Evolutionary conservation across 2,113 vertebrate species (phyloP), one percentile per base, ranked within the genome.

Genomic region (Chaetodon auriga): DNA sequence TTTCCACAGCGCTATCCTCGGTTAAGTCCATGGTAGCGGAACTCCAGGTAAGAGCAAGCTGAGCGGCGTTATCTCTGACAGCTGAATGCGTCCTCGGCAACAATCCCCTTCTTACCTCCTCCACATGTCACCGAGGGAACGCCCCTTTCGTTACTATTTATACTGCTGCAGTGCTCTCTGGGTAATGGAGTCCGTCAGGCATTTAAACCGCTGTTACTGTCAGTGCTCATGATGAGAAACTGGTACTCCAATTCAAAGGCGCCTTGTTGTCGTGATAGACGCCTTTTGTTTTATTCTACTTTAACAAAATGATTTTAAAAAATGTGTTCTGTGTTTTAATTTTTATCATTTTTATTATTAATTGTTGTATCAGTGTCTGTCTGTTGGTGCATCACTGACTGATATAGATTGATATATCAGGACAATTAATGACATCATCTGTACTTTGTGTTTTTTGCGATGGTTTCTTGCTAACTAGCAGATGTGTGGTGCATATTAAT

Each of bases 1-100:
- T 84, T 87, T 93, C 94, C 93, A 84, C 87, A 60, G 90, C 62
- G 68, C 89, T 88, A 74, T 91, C 89, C 88, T 86, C 78, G 80
- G 89, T 84, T 95, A 95, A 96, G 89, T 95, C 95, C 95, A 95
- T 96, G 90, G 79, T 84, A 76, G 61, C 65, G 85, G 90, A 90
- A 86, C 60, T 92, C 93, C 93, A 90, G 91, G 92, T 93, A 75
- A 80, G 78, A 84, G 87, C 64, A 87, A 87, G 72, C 68, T 80
- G 86, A 89, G 89, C 92, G 48, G 90, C 73, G 92, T 91, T 92
- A 86, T 94, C 87, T 92, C 89, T 89, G 86, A 90, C 92, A 92
- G 93, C 85, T 92, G 84, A 88, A 86, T 77, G 93, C 64, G 86
- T 89, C 90, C 86, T 90, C 89, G 65, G 83, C 75, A 72, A 89